Conservation (phyloP, 1,140 invertebrate species). For the Drosophila eugracilis region DNA sequence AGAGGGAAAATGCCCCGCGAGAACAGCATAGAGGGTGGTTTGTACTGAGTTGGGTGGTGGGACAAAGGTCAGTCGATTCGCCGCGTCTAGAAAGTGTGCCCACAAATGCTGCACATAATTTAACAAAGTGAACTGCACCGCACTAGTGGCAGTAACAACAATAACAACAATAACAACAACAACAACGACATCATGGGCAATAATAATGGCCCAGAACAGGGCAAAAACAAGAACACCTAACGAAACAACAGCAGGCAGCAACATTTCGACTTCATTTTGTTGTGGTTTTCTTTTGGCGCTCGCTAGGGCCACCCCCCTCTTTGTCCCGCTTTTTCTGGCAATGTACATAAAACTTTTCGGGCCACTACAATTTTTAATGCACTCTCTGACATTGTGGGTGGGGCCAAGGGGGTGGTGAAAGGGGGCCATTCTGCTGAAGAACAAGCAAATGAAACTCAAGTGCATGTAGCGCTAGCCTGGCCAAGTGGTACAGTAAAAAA, state of each 20-base stretch:
- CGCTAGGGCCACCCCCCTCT: conserved; percentile 28
- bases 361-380: conserved; percentile 75
- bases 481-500: conserved; percentile 64
- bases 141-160: conserved; percentile 28
- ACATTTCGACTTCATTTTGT: conserved; percentile 76
- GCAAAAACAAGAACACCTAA: conserved; percentile 27
- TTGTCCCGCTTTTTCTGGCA: conserved; percentile 43
- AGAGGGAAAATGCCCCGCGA: conserved; percentile 6
- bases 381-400: conserved; percentile 69
- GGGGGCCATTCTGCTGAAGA: conserved; percentile 46
- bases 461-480: conserved; percentile 73
- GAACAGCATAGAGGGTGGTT: background rate
- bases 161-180: conserved; percentile 27
- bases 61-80: conserved; percentile 35
- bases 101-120: conserved; percentile 74
- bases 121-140: conserved; percentile 66
- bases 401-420: conserved; percentile 8
- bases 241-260: conserved; percentile 44
- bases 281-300: conserved; percentile 65
- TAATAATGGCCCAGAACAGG: conserved; percentile 49
- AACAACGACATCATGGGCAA: conserved; percentile 35
- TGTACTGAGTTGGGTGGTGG: background rate
- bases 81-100: conserved; percentile 27
- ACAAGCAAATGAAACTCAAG: conserved; percentile 82
- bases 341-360: conserved; percentile 77